Base-by-base conservation (phyloP, 2,888 invertebrate species). In the Himalopsyche tibetana region DNA sequence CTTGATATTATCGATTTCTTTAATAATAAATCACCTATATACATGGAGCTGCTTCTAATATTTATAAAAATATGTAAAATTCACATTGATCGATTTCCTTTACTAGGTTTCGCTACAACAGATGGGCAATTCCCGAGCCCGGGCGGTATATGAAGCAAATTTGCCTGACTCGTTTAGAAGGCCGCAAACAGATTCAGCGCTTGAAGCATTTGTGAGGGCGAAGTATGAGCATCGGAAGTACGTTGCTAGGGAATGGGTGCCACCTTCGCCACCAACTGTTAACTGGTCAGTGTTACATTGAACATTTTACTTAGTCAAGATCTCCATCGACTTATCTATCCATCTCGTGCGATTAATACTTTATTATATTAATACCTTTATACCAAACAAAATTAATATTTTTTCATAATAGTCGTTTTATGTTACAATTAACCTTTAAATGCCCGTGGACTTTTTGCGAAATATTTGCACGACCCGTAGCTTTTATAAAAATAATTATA, bases 141-240 rank as follows among this genome's bases (percentile, higher is more conserved):
- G 99, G 83, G 99, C 99, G 0, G 98, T 99, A 0, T 99, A 99
- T 91, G 99, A 99, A 92, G 99, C 99, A 0, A 98, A 98, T 91
- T 92, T 99, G 74, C 99, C 99, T 0, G 99, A 99, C 90, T 97
- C 97, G 89, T 99, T 98, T 92, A 95, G 99, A 56, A 95, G 99
- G 89, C 99, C 99, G 3, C 99, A 98, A 92, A 97, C 96, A 88
- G 99, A 99, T 91, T 96, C 97, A 83, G 96, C 97, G 17, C 93
- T 99, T 80, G 99, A 99, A 91, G 96, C 96, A 84, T 99, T 99
- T 92, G 98, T 99, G 90, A 95, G 99, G 89, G 98, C 98, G 88
- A 99, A 99, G 93, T 99, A 99, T 91, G 99, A 99, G 92, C 97
- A 98, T 91, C 99, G 99, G 93, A 99, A 99, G 91, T 99, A 99